phyloP scores from a whole-genome alignment of 2,888 invertebrate species.

The Muschampia plurimacula region DNA sequence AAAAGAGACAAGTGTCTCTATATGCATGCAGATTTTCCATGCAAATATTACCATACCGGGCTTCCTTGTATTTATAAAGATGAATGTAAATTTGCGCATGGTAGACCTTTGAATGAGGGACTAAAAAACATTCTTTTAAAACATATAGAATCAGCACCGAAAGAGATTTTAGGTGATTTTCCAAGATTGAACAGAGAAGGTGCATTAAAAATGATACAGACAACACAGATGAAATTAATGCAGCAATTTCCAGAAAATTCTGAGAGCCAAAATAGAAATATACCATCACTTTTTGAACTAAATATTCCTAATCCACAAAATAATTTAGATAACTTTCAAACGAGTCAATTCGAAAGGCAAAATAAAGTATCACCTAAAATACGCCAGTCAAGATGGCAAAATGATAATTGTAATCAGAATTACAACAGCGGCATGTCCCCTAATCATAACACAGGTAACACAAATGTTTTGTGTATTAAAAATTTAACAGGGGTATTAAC shows the following conservation, averaged over 20 bases:
- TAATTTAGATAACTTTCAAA: slow-evolving; percentile 58
- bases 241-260: slow-evolving; percentile 71
- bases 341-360: slow-evolving; percentile 68
- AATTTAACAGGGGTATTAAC: slow-evolving; percentile 86
- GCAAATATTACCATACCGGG: slow-evolving; percentile 98
- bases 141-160: slow-evolving; percentile 96
- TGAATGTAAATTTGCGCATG: slow-evolving; percentile 98
- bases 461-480: slow-evolving; percentile 83
- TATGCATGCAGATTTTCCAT: slow-evolving; percentile 98
- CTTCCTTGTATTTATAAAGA: slow-evolving; percentile 92
- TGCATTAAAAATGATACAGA: slow-evolving; percentile 86
- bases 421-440: slow-evolving; percentile 62
- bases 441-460: slow-evolving; percentile 56
- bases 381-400: slow-evolving; percentile 82
- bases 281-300: slow-evolving; percentile 79
- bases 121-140: slow-evolving; percentile 87
- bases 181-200: slow-evolving; percentile 93
- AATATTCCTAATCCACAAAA: slow-evolving; percentile 75
- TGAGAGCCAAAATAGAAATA: slow-evolving; percentile 68
- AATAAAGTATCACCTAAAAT: slow-evolving; percentile 77
- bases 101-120: slow-evolving; percentile 93
- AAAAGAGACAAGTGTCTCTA: slow-evolving; percentile 98
- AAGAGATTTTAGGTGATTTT: slow-evolving; percentile 96
- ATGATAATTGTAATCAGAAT: slow-evolving; percentile 68
- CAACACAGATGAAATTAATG: slow-evolving; percentile 74